Evolutionary conservation across 2,888 invertebrate genomes (phyloP).

Genomic region (Nipponacmea schrenckii): DNA sequence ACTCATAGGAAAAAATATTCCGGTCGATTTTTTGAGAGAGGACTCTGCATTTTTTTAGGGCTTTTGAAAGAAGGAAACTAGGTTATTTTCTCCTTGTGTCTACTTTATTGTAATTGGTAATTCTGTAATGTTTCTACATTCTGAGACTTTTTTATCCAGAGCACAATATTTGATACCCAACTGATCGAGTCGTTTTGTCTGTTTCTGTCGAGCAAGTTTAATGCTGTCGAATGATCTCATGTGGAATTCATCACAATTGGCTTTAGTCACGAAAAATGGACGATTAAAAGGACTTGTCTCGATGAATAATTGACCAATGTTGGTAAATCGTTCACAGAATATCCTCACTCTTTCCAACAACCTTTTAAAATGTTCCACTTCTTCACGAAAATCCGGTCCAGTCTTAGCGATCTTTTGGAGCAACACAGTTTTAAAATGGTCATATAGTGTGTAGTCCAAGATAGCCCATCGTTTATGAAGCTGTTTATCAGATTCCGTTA

Average conservation of each 20-base stretch:
- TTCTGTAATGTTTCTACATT: not conserved
- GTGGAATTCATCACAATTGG: not conserved
- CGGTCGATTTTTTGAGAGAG: no score
- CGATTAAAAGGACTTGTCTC: not conserved
- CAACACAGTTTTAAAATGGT: conserved; percentile 26
- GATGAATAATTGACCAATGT: not conserved
- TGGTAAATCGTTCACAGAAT: conserved; percentile 18
- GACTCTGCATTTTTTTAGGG: no score
- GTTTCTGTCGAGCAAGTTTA: not conserved
- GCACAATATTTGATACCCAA: not conserved
- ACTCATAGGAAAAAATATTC: no score
- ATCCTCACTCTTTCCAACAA: conserved; percentile 15
- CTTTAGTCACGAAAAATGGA: not conserved
- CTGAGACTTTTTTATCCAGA: not conserved
- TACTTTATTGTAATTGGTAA: no score
- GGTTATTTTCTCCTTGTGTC: no score
- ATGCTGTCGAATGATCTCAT: not conserved
- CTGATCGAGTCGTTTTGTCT: not conserved
- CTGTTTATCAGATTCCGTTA: conserved; percentile 17
- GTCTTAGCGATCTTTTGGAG: conserved; percentile 19
- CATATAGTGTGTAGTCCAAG: conserved; percentile 30
- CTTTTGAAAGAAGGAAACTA: no score
- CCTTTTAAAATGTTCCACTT: conserved; percentile 24
- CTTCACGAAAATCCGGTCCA: conserved; percentile 26
- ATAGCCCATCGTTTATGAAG: conserved; percentile 23